Evolutionary conservation across 2,888 invertebrate genomes (phyloP).

Genomic region (Nineta flava): DNA sequence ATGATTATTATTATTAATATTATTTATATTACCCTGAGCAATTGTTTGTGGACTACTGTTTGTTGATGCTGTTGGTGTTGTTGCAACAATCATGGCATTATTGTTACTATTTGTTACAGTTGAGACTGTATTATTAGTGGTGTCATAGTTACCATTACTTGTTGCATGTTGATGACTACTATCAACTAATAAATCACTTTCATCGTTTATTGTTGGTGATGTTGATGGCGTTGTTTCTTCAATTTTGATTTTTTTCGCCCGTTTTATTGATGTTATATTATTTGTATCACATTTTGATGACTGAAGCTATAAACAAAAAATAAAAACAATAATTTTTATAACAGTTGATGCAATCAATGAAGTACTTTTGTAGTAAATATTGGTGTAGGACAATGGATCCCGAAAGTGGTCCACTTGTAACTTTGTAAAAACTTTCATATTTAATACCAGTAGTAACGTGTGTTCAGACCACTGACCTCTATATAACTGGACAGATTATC

Average conservation of each 20-base stretch:
- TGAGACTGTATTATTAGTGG: not conserved
- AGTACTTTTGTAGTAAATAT: too few relatives aligned
- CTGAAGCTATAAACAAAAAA: slow-evolving; percentile 10
- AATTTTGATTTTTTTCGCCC: slow-evolving; percentile 25
- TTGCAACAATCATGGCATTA: not conserved
- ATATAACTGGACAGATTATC: too few relatives aligned
- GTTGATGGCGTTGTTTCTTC: slow-evolving; percentile 10
- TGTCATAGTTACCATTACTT: not conserved
- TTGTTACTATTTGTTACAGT: not conserved
- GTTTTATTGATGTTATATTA: slow-evolving; percentile 14
- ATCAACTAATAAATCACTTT: not conserved
- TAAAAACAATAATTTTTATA: slow-evolving; percentile 1
- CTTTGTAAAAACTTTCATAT: too few relatives aligned
- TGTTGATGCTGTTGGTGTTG: not conserved
- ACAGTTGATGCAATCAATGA: too few relatives aligned
- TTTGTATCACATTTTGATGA: slow-evolving; percentile 18
- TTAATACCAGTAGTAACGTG: too few relatives aligned
- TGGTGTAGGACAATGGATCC: too few relatives aligned
- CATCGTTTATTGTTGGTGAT: slow-evolving; percentile 6
- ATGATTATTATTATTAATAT: too few relatives aligned
- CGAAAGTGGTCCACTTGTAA: too few relatives aligned
- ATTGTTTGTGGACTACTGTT: not conserved
- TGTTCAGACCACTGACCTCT: too few relatives aligned
- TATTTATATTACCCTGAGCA: slow-evolving; percentile 2
- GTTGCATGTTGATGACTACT: not conserved